Evolutionary conservation across 2,797 vertebrate genomes (phyloP), one percentile per base, ranked within the genome.

Genomic region (Leuciscus waleckii): DNA sequence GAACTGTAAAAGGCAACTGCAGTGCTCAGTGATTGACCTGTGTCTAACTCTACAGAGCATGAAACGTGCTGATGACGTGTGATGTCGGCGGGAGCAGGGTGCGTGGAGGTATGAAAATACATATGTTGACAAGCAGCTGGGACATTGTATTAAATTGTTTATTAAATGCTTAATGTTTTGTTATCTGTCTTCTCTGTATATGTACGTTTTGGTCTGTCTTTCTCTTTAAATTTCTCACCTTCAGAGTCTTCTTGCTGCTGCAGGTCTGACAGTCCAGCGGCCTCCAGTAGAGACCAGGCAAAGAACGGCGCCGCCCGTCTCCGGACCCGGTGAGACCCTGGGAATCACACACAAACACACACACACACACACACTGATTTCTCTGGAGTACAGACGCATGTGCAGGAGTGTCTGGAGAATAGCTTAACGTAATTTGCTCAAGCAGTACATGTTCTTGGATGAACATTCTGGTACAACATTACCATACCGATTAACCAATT

Each of bases 271-370:
- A 89, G 87, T 92, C 90, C 0, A 90, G 81, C 68, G 87, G 90
- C 1, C 89, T 95, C 93, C 89, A 95, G 91, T 83, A 95, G 90
- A 1, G 94, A 93, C 93, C 92, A 93, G 81, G 93, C 86, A n/a
- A 93, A 94, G 85, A 93, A 92, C 1, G 93, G 92, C 39, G 92
- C 89, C 0, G 90, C 58, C 82, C 94, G 92, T 89, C 81, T 93
- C 89, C 85, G 90, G 7, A 77, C 80, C 29, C 35, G 49, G 19
- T 65, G 32, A 65, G 43, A 41, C 51, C 85, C 89, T 88, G 80
- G 13, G 35, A 89, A 75, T 82, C 49, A 65, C 46, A 87, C 51
- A 37, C 46, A 58, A 0, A 35, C 19, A 37, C 41, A 65, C 43
- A 88, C 13, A 79, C 2, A 39, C n/a, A 61, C 7, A 79, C 51